phyloP scores from a whole-genome alignment of 2,888 invertebrate genomes.

The Dryococelus australis region DNA sequence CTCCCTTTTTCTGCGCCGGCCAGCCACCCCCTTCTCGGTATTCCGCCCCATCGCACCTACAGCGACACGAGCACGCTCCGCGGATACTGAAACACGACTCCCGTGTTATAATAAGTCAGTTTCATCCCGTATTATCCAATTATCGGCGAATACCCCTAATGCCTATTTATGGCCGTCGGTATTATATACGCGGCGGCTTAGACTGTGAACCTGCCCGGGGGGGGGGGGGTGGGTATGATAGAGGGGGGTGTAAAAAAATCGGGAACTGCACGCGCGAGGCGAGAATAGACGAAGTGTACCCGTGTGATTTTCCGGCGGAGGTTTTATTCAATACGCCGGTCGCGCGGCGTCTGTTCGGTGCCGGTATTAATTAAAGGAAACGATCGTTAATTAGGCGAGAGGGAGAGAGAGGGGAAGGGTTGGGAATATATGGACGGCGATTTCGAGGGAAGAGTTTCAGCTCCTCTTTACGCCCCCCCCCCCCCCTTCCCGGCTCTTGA shows the following conservation, averaged over 20 bases:
- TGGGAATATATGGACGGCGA: background rate
- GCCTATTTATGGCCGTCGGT: slow-evolving; percentile 38
- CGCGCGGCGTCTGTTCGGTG: background rate
- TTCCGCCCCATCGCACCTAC: background rate
- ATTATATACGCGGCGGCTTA: slow-evolving; percentile 24
- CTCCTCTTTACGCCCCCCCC: no score
- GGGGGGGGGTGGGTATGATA: background rate
- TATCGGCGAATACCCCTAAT: slow-evolving; percentile 38
- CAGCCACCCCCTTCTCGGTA: background rate
- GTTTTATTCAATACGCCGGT: background rate
- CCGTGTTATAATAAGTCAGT: slow-evolving; percentile 30
- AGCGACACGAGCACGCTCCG: background rate
- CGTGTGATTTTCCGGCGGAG: background rate
- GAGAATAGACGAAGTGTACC: background rate
- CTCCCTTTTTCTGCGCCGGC: background rate
- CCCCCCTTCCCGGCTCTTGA: background rate
- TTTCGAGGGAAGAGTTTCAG: background rate
- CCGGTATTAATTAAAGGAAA: background rate
- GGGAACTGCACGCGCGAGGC: background rate
- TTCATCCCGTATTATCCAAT: slow-evolving; percentile 38
- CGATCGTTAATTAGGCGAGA: background rate
- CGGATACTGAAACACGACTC: slow-evolving; percentile 19
- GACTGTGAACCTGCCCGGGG: no score
- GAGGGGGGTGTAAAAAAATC: background rate
- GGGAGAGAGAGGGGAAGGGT: no score